phyloP scores from a whole-genome alignment of 2,113 vertebrate genomes.

The Podocnemis expansa region DNA sequence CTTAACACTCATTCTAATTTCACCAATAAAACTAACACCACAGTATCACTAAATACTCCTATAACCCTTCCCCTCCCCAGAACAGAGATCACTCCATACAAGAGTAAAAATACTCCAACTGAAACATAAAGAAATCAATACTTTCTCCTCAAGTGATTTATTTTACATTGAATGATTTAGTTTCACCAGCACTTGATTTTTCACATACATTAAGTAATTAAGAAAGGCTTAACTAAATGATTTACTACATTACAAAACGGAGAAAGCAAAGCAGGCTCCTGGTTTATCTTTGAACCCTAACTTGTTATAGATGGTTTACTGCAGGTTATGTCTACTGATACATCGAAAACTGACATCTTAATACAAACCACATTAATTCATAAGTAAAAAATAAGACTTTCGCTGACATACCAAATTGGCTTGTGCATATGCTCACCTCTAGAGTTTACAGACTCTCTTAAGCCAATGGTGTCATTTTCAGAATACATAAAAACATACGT shows the following conservation, averaged over 20 bases:
- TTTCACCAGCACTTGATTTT: conserved; percentile 2
- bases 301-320: neutral
- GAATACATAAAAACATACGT: neutral
- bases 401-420: neutral
- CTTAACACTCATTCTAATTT: conserved; percentile 33
- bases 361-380: conserved; percentile 2
- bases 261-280: conserved; percentile 17
- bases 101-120: conserved; percentile 19
- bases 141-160: neutral
- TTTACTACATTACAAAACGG: conserved; percentile 15
- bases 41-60: neutral
- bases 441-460: neutral
- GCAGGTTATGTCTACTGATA: neutral
- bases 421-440: neutral
- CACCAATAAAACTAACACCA: neutral
- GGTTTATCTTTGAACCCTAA: neutral
- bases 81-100: neutral
- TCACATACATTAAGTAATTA: neutral
- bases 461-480: neutral
- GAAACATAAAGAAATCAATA: conserved; percentile 3
- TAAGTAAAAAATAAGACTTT: neutral
- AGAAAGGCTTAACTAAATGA: neutral
- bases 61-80: conserved; percentile 16
- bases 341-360: conserved; percentile 4
- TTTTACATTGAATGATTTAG: neutral